phyloP scores from a whole-genome alignment of 2,113 vertebrate genomes.

The Syngnathus scovelli region DNA sequence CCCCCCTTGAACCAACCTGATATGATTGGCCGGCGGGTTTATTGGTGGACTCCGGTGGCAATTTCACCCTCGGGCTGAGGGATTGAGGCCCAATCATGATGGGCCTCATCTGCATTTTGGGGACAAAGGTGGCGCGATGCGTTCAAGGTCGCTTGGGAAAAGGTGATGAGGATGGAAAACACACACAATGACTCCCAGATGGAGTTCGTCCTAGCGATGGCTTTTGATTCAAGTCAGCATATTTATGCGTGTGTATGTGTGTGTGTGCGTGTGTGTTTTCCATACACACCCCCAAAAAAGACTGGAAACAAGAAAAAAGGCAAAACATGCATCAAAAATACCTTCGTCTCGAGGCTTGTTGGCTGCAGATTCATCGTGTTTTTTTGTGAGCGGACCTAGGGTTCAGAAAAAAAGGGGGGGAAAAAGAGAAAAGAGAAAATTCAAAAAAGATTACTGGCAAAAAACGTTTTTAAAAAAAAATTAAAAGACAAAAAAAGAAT shows the following conservation, averaged over 20 bases:
- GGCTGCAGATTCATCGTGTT: slow-evolving; percentile 82
- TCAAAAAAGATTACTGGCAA: slow-evolving; percentile 85
- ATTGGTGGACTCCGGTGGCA: slow-evolving; percentile 41
- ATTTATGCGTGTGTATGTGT: slow-evolving; percentile 19
- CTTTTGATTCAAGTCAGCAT: slow-evolving; percentile 37
- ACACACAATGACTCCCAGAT: slow-evolving; percentile 36
- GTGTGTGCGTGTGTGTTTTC: slow-evolving; percentile 26
- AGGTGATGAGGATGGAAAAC: slow-evolving; percentile 32
- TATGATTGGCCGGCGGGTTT: slow-evolving; percentile 37
- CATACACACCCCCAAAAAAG: slow-evolving; percentile 66
- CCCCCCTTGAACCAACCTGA: slow-evolving; percentile 14
- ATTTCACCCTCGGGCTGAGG: slow-evolving; percentile 45
- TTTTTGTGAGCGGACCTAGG: slow-evolving; percentile 97
- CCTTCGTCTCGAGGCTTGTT: slow-evolving; percentile 81
- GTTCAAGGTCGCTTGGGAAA: slow-evolving; percentile 36
- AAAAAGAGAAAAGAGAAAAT: slow-evolving; percentile 82
- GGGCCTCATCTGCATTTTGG: slow-evolving; percentile 26
- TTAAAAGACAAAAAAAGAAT: slow-evolving; percentile 68
- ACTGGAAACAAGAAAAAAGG: slow-evolving; percentile 77
- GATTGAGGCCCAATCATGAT: slow-evolving; percentile 28
- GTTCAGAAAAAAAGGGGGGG: slow-evolving; percentile 88
- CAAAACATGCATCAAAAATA: slow-evolving; percentile 86
- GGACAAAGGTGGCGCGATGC: slow-evolving; percentile 35
- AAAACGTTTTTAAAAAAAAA: slow-evolving; percentile 69
- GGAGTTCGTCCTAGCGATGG: slow-evolving; percentile 31